Evolutionary conservation across 2,797 vertebrate species (phyloP).

Genomic region (Manis javanica): DNA sequence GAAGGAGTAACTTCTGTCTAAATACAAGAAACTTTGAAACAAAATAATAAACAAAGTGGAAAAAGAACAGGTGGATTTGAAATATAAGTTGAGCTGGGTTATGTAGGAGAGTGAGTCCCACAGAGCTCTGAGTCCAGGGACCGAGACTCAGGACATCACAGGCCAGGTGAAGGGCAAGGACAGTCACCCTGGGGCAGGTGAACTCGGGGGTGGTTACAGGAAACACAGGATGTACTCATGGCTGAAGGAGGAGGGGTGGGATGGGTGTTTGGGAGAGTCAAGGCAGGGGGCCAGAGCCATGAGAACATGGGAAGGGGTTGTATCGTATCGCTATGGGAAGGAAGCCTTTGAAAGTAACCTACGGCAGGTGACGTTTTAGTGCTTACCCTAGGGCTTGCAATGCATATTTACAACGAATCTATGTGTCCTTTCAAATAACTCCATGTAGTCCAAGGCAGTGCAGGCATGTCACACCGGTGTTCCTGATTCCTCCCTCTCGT

Average conservation of each 20-base stretch:
- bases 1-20: not conserved
- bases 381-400: not conserved
- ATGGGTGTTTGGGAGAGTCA: not conserved
- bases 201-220: not conserved
- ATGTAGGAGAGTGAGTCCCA: not conserved
- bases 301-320: not conserved
- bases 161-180: not conserved
- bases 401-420: not conserved
- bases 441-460: too few species aligned
- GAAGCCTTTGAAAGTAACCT: not conserved
- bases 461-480: not conserved
- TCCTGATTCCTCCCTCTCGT: not conserved
- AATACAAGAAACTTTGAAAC: not conserved
- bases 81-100: not conserved
- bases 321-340: not conserved
- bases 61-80: not conserved
- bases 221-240: not conserved
- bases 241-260: not conserved
- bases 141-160: not conserved
- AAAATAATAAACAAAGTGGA: not conserved
- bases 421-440: not conserved
- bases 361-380: not conserved
- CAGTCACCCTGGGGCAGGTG: not conserved
- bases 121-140: not conserved
- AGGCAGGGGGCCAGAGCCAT: not conserved